Evolutionary conservation across 2,888 invertebrate species (phyloP).

Genomic region (Lasioglossum villosulum): DNA sequence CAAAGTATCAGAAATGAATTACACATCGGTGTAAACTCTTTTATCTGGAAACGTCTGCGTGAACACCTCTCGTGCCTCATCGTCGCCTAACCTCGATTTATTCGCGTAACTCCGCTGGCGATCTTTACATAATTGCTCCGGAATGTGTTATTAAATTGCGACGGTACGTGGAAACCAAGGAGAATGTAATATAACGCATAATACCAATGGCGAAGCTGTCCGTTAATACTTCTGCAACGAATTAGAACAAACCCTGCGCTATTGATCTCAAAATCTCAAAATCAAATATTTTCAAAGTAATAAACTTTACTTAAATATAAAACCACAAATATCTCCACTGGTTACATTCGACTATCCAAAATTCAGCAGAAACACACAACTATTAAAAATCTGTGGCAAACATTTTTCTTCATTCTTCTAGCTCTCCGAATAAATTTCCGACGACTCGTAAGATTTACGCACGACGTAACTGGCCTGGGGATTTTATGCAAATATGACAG

Average conservation of each 20-base stretch:
- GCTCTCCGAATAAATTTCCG: too few species aligned
- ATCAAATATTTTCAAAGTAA: neutral
- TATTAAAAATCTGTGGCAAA: too few species aligned
- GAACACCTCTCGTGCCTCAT: neutral
- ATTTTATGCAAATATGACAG: too few species aligned
- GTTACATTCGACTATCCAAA: neutral
- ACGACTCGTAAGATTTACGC: too few species aligned
- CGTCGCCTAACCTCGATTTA: neutral
- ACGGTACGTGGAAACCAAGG: conserved; percentile 4
- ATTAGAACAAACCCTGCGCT: neutral
- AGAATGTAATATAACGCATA: conserved; percentile 2
- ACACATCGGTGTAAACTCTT: neutral
- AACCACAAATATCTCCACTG: neutral
- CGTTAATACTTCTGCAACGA: neutral
- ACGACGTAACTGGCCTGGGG: too few species aligned
- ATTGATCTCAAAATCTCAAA: neutral
- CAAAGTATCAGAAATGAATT: neutral
- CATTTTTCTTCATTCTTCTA: too few species aligned
- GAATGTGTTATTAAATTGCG: conserved; percentile 13
- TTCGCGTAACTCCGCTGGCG: neutral
- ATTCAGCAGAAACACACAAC: too few species aligned
- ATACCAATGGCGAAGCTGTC: conserved; percentile 1
- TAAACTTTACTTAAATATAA: too few species aligned
- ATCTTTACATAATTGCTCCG: conserved; percentile 3
- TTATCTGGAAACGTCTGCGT: neutral